Percentiles rank a stretch among this genome's conserved stretches.
These are phyloP conservation scores for Nebria brevicollis DNA, from an alignment of 2,888 invertebrate genomes.

Conservation along the genomic window DNA sequence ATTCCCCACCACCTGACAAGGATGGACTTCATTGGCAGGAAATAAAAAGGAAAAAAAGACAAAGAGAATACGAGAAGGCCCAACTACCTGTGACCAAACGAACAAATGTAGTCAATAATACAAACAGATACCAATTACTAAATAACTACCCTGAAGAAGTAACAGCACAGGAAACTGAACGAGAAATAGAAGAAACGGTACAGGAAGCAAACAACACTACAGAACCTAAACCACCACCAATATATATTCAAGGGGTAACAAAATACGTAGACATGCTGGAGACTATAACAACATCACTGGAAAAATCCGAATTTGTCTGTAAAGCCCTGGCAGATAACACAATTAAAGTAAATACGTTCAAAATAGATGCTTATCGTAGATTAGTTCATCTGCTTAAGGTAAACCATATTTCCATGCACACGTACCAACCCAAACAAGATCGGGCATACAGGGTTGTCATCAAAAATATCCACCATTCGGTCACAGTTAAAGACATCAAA, in stretches of 20 bases:
- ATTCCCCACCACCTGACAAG: no score
- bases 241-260: constrained; percentile 10
- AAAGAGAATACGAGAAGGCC: not conserved
- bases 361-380: constrained; percentile 15
- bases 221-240: constrained; percentile 13
- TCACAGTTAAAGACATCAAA: not conserved
- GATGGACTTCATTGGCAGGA: no score
- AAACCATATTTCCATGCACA: constrained; percentile 8
- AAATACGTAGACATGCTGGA: constrained; percentile 10
- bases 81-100: not conserved
- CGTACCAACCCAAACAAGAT: constrained; percentile 14
- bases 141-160: not conserved
- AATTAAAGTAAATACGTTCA: not conserved
- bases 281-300: constrained; percentile 3
- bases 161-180: not conserved
- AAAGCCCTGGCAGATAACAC: constrained; percentile 3
- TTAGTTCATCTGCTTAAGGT: constrained; percentile 6
- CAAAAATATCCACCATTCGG: not conserved
- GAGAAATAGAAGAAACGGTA: constrained; percentile 11
- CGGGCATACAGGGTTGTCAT: not conserved
- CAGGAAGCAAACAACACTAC: constrained; percentile 20
- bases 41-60: not conserved
- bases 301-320: not conserved
- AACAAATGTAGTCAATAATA: no score
- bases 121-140: no score